Evolutionary conservation across 2,888 invertebrate genomes (phyloP).

Genomic region (Trichopoda pennipes): DNA sequence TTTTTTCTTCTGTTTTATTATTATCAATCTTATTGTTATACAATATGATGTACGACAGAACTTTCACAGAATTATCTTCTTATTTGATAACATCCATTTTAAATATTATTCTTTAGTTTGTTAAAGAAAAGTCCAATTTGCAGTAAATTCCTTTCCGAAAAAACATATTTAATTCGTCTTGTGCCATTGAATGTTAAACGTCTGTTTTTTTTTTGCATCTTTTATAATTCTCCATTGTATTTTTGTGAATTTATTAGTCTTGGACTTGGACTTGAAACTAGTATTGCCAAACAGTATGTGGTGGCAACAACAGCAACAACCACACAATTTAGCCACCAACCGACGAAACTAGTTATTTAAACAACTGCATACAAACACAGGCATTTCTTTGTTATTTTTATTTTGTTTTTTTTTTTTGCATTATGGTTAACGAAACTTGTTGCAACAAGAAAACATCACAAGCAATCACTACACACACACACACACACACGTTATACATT

Average conservation of each 20-base stretch:
- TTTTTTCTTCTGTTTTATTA: no score
- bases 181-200: neutral
- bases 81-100: no score
- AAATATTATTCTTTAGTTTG: neutral
- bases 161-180: slow-evolving; percentile 1
- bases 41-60: no score
- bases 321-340: slow-evolving; percentile 38
- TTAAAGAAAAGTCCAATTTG: neutral
- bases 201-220: slow-evolving; percentile 11
- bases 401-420: slow-evolving; percentile 22
- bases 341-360: slow-evolving; percentile 58
- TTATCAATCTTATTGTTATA: no score
- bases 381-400: neutral
- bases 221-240: slow-evolving; percentile 32
- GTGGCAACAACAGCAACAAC: slow-evolving; percentile 29
- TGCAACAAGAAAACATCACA: slow-evolving; percentile 33
- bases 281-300: slow-evolving; percentile 52
- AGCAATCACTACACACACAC: slow-evolving; percentile 24
- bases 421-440: slow-evolving; percentile 52
- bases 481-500: neutral
- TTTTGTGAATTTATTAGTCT: slow-evolving; percentile 63
- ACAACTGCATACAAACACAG: slow-evolving; percentile 22
- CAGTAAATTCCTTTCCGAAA: neutral
- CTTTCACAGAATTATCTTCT: no score
- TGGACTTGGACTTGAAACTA: slow-evolving; percentile 69